Evolutionary conservation across 1,140 invertebrate species (phyloP).

Genomic region (Heliconius congener): DNA sequence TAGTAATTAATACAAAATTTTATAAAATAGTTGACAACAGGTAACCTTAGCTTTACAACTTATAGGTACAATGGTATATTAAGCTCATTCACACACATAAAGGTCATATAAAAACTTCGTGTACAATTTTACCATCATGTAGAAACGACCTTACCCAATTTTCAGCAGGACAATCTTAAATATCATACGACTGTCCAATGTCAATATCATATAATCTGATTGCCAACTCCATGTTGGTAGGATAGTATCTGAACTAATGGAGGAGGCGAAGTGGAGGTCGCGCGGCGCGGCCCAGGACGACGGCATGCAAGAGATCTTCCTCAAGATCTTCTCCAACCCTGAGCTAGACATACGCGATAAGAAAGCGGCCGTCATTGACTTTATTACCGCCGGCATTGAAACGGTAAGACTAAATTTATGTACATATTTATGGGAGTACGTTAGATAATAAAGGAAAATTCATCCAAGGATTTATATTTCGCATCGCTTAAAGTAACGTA

Average conservation of each 20-base stretch:
- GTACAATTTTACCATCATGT: neutral
- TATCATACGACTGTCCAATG: conserved; percentile 21
- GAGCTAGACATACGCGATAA: conserved; percentile 90
- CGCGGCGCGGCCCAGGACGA: conserved; percentile 80
- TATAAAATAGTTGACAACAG: too few species aligned
- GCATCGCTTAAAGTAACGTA: neutral
- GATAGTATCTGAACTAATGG: conserved; percentile 90
- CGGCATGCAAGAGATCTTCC: conserved; percentile 86
- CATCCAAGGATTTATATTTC: neutral
- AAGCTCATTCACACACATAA: neutral
- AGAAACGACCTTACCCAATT: conserved; percentile 21
- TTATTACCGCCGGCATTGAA: conserved; percentile 92
- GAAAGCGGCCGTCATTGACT: conserved; percentile 92
- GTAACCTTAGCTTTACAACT: too few species aligned
- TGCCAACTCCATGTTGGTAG: conserved; percentile 71
- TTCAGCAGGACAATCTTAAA: conserved; percentile 27
- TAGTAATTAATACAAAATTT: too few species aligned
- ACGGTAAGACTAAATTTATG: conserved; percentile 82
- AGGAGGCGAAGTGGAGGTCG: conserved; percentile 82
- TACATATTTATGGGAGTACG: neutral
- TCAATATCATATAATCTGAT: conserved; percentile 33
- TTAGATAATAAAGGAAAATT: conserved; percentile 5
- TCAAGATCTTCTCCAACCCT: conserved; percentile 87
- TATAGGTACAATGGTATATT: neutral
- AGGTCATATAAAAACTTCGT: neutral